Conservation (phyloP, 2,113 vertebrate species). For the Vanacampus margaritifer region DNA sequence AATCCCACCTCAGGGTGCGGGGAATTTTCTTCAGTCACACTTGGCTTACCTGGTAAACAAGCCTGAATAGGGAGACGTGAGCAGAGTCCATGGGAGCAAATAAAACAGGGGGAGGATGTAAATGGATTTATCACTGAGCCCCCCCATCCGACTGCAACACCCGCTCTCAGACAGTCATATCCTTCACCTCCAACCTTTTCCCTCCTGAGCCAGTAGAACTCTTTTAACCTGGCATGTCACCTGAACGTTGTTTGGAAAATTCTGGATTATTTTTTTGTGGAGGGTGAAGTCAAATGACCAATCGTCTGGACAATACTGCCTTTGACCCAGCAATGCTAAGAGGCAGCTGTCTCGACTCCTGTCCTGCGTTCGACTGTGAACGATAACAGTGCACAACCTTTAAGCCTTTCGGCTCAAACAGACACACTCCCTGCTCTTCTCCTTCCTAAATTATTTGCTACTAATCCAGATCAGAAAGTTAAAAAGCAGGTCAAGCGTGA, state of each 20-base stretch:
- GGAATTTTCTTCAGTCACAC: slow-evolving; percentile 90
- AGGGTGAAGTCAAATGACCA: neutral
- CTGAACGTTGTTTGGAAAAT: slow-evolving; percentile 59
- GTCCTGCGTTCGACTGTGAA: slow-evolving; percentile 51
- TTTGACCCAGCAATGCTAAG: slow-evolving; percentile 36
- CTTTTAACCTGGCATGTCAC: slow-evolving; percentile 65
- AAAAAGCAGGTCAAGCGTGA: slow-evolving; percentile 68
- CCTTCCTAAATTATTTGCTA: slow-evolving; percentile 55
- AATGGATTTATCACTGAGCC: slow-evolving; percentile 78
- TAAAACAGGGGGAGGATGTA: slow-evolving; percentile 73
- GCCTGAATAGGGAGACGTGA: slow-evolving; percentile 68
- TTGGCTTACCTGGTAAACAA: slow-evolving; percentile 91
- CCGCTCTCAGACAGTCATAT: slow-evolving; percentile 15
- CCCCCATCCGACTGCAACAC: slow-evolving; percentile 2
- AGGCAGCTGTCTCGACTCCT: slow-evolving; percentile 56
- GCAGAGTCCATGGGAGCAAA: slow-evolving; percentile 67
- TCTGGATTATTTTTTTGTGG: neutral
- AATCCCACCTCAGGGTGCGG: slow-evolving; percentile 80
- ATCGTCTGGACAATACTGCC: slow-evolving; percentile 4
- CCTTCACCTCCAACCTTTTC: slow-evolving; percentile 15
- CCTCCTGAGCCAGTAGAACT: slow-evolving; percentile 60
- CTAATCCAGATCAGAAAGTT: slow-evolving; percentile 70
- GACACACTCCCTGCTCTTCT: slow-evolving; percentile 39
- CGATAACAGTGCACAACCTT: slow-evolving; percentile 60
- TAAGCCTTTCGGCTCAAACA: slow-evolving; percentile 43